Evolutionary conservation across 2,113 vertebrate genomes (phyloP).

Genomic region (Psilopsiagon aymara): DNA sequence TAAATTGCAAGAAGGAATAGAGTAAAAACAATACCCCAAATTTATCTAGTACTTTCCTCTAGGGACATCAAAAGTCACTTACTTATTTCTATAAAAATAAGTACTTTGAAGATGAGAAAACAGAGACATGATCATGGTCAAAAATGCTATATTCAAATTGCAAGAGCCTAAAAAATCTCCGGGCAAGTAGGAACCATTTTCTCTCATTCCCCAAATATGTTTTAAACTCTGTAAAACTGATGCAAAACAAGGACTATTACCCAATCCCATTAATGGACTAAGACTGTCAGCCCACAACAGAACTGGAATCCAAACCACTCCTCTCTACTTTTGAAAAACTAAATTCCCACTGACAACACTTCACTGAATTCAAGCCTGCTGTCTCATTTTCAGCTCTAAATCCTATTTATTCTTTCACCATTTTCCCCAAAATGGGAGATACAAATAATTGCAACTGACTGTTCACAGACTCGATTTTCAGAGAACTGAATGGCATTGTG

Average conservation of each 20-base stretch:
- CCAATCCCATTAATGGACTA: neutral
- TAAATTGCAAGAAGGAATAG: neutral
- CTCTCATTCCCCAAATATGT: neutral
- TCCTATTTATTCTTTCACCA: neutral
- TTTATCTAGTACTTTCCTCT: neutral
- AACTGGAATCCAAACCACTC: neutral
- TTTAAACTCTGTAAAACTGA: neutral
- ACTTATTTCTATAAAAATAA: neutral
- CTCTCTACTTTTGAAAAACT: neutral
- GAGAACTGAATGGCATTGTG: neutral
- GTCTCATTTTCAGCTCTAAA: neutral
- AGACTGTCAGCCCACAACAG: neutral
- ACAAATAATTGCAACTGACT: neutral
- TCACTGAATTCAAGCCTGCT: neutral
- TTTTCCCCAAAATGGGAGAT: neutral
- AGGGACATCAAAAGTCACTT: neutral
- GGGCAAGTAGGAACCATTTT: neutral
- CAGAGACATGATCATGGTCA: neutral
- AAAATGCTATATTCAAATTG: neutral
- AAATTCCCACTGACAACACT: neutral
- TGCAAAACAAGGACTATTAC: neutral
- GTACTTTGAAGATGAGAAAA: neutral
- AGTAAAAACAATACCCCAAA: neutral
- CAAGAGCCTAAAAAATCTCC: neutral
- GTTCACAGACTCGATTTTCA: neutral